These are phyloP conservation scores for Papilio protenor DNA, from an alignment of 2,888 invertebrate species.

Conservation along the genomic window DNA sequence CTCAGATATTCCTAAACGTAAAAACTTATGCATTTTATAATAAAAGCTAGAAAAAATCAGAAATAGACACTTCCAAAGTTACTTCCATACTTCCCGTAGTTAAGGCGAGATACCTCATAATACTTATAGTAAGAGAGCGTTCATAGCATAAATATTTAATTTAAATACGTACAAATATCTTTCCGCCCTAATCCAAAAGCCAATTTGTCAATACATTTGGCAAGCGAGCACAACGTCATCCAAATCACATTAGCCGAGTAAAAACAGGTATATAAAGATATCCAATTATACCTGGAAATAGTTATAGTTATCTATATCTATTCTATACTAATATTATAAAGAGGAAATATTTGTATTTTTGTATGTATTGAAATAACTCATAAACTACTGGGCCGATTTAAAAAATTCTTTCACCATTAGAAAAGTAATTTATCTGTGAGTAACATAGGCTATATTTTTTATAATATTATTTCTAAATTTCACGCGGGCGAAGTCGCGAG, in stretches of 20 bases:
- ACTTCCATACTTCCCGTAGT: neutral
- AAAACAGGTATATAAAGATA: slow-evolving; percentile 10
- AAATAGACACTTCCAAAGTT: neutral
- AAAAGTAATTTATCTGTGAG: too few species aligned
- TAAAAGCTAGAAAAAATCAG: neutral
- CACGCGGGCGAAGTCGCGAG: too few species aligned
- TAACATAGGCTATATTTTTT: too few species aligned
- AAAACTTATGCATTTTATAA: neutral
- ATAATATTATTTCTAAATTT: too few species aligned
- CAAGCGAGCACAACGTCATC: slow-evolving; percentile 12
- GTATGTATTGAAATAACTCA: too few species aligned
- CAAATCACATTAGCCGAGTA: slow-evolving; percentile 32
- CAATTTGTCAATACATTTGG: slow-evolving; percentile 26
- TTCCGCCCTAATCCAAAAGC: slow-evolving; percentile 27
- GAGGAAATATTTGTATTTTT: too few species aligned
- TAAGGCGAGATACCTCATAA: neutral
- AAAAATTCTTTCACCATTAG: too few species aligned
- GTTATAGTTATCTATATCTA: too few species aligned
- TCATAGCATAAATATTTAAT: neutral
- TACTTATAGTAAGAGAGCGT: neutral
- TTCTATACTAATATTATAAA: too few species aligned
- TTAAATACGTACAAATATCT: slow-evolving; percentile 34
- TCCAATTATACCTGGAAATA: slow-evolving; percentile 25
- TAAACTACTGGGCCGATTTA: too few species aligned
- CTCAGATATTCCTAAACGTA: neutral